Conservation (phyloP, 2,113 vertebrate species). For the Salvelinus fontinalis region DNA sequence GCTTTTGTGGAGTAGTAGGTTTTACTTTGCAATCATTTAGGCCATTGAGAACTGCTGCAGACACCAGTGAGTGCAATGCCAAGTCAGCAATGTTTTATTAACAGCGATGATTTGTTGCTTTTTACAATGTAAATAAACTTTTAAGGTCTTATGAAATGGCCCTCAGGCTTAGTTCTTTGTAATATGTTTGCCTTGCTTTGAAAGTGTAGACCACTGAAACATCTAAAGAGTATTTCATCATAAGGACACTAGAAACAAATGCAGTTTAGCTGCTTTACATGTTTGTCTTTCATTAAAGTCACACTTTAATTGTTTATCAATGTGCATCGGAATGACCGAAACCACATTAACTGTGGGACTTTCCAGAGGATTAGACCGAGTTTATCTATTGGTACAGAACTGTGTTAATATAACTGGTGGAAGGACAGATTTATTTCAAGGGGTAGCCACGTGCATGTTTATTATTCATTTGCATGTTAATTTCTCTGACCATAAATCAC, state of each 20-base stretch:
- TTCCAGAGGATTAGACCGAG: neutral
- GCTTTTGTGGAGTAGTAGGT: neutral
- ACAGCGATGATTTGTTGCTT: slow-evolving; percentile 16
- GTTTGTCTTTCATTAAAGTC: neutral
- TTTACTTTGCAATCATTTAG: neutral
- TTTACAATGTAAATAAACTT: slow-evolving; percentile 73
- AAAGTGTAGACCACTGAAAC: too few species aligned
- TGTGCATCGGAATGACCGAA: neutral
- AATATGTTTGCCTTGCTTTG: neutral
- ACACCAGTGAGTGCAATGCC: neutral
- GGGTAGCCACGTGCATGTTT: neutral
- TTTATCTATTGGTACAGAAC: slow-evolving; percentile 1
- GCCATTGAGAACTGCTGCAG: neutral
- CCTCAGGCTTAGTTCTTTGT: neutral
- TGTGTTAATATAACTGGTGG: neutral
- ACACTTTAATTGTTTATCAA: neutral
- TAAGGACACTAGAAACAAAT: neutral
- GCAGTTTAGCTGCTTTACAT: neutral
- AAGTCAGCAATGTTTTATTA: neutral
- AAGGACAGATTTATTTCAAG: neutral
- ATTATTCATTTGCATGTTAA: neutral
- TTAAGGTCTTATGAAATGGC: slow-evolving; percentile 50
- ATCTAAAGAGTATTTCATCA: too few species aligned
- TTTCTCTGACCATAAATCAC: neutral
- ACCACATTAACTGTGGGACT: slow-evolving; percentile 3